Conservation (phyloP, 2,888 invertebrate genomes). For the Empis livida region DNA sequence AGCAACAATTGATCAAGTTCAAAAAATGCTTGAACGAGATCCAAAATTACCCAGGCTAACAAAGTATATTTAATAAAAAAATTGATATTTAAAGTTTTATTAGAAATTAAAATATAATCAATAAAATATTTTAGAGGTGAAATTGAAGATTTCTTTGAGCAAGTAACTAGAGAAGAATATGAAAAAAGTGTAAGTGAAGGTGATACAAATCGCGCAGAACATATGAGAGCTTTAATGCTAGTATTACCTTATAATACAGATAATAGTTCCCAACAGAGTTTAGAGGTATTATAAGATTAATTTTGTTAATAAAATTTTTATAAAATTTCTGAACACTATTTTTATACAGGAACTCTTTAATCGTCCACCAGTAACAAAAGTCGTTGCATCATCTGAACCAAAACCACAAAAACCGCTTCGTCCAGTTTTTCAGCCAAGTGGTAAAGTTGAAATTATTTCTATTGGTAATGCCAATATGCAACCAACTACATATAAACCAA, state of each 20-base stretch:
- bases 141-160: conserved; percentile 35
- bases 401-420: conserved; percentile 26
- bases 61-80: conserved; percentile 18
- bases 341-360: conserved; percentile 28
- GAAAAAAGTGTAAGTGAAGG: conserved; percentile 32
- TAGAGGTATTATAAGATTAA: conserved; percentile 20
- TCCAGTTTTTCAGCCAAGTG: conserved; percentile 21
- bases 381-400: conserved; percentile 27
- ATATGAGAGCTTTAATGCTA: conserved; percentile 34
- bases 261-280: conserved; percentile 29
- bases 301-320: neutral
- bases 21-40: conserved; percentile 30
- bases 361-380: conserved; percentile 31
- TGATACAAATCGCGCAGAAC: conserved; percentile 31
- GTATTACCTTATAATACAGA: conserved; percentile 34
- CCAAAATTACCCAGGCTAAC: conserved; percentile 32
- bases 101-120: neutral
- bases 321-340: neutral
- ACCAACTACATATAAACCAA: conserved; percentile 39
- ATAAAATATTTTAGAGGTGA: conserved; percentile 25
- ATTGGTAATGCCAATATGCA: conserved; percentile 22
- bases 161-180: conserved; percentile 35
- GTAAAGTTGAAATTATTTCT: conserved; percentile 21
- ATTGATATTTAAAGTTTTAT: neutral
- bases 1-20: conserved; percentile 34